Conservation (phyloP, 92 coral and sea anemone genomes). For the Phymanthus crucifer region DNA sequence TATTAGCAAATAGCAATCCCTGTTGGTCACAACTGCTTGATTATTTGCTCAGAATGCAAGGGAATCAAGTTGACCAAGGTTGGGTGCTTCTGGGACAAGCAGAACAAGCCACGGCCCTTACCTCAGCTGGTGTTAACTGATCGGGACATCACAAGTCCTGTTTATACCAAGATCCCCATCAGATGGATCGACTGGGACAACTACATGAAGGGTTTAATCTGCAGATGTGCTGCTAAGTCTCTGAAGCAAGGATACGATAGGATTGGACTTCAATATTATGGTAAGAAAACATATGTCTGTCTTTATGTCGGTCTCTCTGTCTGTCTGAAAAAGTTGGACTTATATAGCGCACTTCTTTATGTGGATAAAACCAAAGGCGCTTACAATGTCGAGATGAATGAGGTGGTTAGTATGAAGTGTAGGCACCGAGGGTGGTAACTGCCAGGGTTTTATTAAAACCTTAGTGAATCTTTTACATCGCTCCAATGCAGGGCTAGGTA, state of each 20-base stretch:
- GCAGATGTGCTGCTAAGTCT: slow-evolving; percentile 54
- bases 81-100: slow-evolving; percentile 50
- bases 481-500: too few relatives aligned
- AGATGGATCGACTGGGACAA: slow-evolving; percentile 25
- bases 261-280: slow-evolving; percentile 55
- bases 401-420: too few relatives aligned
- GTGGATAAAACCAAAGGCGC: too few relatives aligned
- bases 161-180: slow-evolving; percentile 38
- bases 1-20: not conserved
- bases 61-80: slow-evolving; percentile 24
- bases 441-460: too few relatives aligned
- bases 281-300: slow-evolving; percentile 15
- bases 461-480: too few relatives aligned
- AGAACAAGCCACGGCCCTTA: slow-evolving; percentile 40
- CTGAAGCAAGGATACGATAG: slow-evolving; percentile 24
- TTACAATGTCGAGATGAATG: too few relatives aligned
- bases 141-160: slow-evolving; percentile 28
- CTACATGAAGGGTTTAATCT: slow-evolving; percentile 40
- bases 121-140: slow-evolving; percentile 50
- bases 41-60: slow-evolving; percentile 4
- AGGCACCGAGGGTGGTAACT: too few relatives aligned
- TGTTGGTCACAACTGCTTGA: not conserved
- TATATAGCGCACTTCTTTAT: too few relatives aligned
- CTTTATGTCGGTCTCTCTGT: too few relatives aligned
- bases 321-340: too few relatives aligned